Evolutionary conservation across 2,113 vertebrate genomes (phyloP), one percentile per base, ranked within the genome.

Genomic region (Argyrosomus japonicus): DNA sequence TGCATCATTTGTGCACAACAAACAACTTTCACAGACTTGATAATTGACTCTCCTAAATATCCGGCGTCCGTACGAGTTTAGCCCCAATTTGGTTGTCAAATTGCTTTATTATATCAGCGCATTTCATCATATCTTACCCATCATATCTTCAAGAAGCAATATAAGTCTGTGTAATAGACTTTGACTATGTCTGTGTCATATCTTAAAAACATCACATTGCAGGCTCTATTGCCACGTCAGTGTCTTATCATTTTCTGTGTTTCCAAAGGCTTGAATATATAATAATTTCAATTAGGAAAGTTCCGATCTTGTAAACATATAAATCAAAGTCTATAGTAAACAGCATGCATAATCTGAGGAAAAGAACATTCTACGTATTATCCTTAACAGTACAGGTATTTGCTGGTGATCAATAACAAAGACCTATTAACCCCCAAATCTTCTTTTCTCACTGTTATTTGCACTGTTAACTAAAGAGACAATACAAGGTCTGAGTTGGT

Each of bases 331-430:
- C 47, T 63, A 27, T 36, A 10, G 29, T 62, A 11, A 27, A 21
- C 21, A 17, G 6, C 0, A 19, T 40, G 4, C 11, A 43, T 18
- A 65, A 67, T 27, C 18, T 7, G 13, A 61, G 21, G 17, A 45
- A 21, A 48, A 0, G 27, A 14, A 27, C 60, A 58, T 21, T 61
- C 18, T 11, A 15, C 0, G 17, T 36, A 21, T 57, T 74, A 5
- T 81, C 6, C 6, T 56, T 27, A 36, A 27, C 13, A 58, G 12
- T 21, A n/a, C 40, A 77, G 56, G n/a, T 23, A 36, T 60, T 29
- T 1, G 0, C 40, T n/a, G 29, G 18, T 70, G 47, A 77, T 68
- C 43, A 68, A 29, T 74, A 47, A 72, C 85, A 75, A 73, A 74
- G 19, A 61, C 27, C 21, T 75, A 81, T 76, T 69, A 72, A 88